Conservation (phyloP, 30 jellyfish, hydroid and myxozoan species). For the Pseudorhiza aurosa region DNA sequence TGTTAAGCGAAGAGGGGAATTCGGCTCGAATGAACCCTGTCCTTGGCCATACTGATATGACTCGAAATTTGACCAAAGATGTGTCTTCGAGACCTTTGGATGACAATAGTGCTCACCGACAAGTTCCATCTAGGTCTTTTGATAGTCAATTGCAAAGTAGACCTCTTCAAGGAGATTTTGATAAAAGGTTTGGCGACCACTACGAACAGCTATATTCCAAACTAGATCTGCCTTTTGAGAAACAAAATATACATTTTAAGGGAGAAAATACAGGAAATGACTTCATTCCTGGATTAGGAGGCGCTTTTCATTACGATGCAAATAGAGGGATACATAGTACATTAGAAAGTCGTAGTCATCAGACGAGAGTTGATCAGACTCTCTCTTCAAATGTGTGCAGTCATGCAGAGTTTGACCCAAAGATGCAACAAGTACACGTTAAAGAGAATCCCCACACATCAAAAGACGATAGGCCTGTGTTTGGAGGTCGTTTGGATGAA, state of each 20-base stretch:
- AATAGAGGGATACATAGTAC: neutral
- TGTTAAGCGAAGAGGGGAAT: neutral
- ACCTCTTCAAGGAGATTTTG: no score
- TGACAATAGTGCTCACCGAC: no score
- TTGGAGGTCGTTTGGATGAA: neutral
- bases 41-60: neutral
- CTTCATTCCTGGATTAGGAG: slow-evolving; percentile 1
- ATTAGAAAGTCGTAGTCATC: neutral
- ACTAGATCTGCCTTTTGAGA: neutral
- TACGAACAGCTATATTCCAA: neutral
- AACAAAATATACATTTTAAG: neutral
- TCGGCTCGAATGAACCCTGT: neutral
- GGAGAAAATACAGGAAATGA: neutral
- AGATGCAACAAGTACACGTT: no score
- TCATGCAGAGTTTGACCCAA: no score
- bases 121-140: no score
- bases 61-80: neutral
- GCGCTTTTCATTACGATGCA: neutral
- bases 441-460: no score
- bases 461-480: no score
- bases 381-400: no score
- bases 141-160: no score
- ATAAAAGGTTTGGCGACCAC: no score
- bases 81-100: no score
- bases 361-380: neutral